Conservation (phyloP, 2,113 vertebrate species). For the Ptilorrhoa leucosticta region DNA sequence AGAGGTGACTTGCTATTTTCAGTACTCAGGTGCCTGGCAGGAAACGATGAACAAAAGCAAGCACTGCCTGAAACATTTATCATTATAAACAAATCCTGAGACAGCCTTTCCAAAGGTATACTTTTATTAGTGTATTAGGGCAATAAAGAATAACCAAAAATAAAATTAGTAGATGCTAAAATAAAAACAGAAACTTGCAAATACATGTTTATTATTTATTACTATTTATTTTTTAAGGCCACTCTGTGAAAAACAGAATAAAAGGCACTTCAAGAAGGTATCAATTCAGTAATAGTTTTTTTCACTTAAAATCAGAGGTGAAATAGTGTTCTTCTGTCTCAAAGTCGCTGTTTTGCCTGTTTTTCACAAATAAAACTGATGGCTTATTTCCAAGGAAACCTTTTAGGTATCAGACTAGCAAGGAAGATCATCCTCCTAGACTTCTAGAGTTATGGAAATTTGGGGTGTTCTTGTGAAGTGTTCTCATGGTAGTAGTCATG, state of each 20-base stretch:
- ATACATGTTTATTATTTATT: neutral
- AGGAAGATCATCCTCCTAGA: neutral
- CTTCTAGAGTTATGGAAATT: neutral
- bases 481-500: neutral
- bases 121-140: neutral
- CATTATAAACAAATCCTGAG: neutral
- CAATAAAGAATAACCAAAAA: neutral
- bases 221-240: neutral
- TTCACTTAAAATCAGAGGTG: neutral
- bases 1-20: slow-evolving; percentile 28
- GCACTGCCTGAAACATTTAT: neutral
- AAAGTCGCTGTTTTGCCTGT: neutral
- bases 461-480: neutral
- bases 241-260: neutral
- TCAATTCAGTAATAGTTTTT: neutral
- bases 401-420: neutral
- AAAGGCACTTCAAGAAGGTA: neutral
- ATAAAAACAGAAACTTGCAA: neutral
- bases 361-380: neutral
- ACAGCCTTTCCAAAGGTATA: neutral
- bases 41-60: neutral
- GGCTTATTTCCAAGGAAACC: neutral
- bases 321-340: neutral
- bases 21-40: neutral
- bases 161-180: neutral